Conservation (phyloP, 2,113 vertebrate genomes). For the Antidorcas marsupialis region DNA sequence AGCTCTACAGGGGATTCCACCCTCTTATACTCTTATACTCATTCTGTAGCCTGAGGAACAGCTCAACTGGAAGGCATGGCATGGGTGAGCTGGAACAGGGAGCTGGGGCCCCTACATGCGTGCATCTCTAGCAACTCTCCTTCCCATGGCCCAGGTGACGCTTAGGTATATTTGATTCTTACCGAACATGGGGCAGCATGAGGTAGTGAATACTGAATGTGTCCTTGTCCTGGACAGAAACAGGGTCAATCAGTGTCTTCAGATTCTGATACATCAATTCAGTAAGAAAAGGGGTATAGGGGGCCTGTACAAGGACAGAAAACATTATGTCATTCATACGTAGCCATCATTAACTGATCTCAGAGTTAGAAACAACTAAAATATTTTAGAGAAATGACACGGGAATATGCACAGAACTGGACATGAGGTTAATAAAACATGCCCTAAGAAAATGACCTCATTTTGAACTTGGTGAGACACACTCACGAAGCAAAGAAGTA, state of each 20-base stretch:
- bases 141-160: not conserved
- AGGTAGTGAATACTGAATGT: slow-evolving; percentile 96
- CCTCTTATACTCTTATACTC: not conserved
- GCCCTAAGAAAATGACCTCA: not conserved
- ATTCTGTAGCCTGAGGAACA: not conserved
- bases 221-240: slow-evolving; percentile 91
- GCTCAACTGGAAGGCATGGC: not conserved
- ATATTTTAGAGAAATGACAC: not conserved
- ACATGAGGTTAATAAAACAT: not conserved
- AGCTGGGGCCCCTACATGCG: not conserved
- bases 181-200: slow-evolving; percentile 95
- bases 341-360: not conserved
- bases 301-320: slow-evolving; percentile 83
- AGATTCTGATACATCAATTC: slow-evolving; percentile 99
- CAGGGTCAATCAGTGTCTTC: slow-evolving; percentile 88
- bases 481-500: not conserved
- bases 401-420: not conserved
- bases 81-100: not conserved
- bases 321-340: not conserved
- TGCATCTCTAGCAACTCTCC: not conserved
- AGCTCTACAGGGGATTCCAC: not conserved
- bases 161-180: slow-evolving; percentile 14
- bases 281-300: slow-evolving; percentile 98
- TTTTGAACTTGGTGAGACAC: not conserved
- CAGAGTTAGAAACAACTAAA: not conserved